A percentile compares a stretch with the other conserved stretches of the same genome.
These are phyloP conservation scores for Drosophila neonasuta DNA, from an alignment of 2,888 invertebrate species.

Conservation along the genomic window DNA sequence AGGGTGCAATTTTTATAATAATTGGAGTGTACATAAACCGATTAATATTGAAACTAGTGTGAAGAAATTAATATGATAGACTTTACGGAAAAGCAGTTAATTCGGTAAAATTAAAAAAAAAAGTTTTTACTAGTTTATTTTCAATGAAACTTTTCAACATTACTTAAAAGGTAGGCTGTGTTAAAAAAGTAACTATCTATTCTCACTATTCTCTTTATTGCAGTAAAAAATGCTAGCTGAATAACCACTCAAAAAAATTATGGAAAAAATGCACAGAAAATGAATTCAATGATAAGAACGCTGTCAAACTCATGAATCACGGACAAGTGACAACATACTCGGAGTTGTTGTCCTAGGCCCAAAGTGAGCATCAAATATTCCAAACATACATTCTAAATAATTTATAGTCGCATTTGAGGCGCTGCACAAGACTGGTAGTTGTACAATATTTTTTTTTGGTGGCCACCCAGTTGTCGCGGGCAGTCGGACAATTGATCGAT, in stretches of 20 bases:
- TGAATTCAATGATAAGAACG: constrained; percentile 1
- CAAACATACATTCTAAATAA: constrained; percentile 57
- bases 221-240: background rate
- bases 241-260: background rate
- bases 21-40: too few species aligned
- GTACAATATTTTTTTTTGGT: constrained; percentile 24
- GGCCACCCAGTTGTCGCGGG: constrained; percentile 58
- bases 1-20: too few species aligned
- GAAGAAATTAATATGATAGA: too few species aligned
- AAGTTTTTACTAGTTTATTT: too few species aligned
- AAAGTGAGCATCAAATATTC: constrained; percentile 58
- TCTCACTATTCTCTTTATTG: background rate
- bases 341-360: constrained; percentile 29
- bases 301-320: constrained; percentile 50
- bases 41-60: too few species aligned
- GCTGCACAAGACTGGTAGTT: constrained; percentile 61
- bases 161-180: too few species aligned
- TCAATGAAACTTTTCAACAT: too few species aligned
- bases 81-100: too few species aligned
- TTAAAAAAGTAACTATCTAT: too few species aligned
- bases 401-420: constrained; percentile 69
- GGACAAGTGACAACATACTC: constrained; percentile 30
- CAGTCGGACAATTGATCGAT: constrained; percentile 64
- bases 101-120: too few species aligned
- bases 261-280: background rate